These are phyloP conservation scores for Cryptops parisi DNA, from an alignment of 2,888 invertebrate genomes.

Conservation along the genomic window DNA sequence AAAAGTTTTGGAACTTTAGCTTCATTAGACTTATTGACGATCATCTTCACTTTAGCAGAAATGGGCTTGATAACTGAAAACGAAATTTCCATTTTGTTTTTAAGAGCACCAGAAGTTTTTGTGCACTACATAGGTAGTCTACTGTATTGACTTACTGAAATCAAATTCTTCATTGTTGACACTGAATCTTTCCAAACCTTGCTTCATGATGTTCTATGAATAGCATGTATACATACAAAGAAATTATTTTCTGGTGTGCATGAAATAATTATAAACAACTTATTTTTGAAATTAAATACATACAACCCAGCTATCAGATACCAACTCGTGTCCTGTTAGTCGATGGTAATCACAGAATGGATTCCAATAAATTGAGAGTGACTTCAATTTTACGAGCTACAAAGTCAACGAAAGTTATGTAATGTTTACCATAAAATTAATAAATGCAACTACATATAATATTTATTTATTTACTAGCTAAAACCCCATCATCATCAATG, in stretches of 20 bases:
- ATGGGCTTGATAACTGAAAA: conserved; percentile 57
- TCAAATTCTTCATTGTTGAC: conserved; percentile 63
- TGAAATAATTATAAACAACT: conserved; percentile 1
- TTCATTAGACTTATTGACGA: conserved; percentile 49
- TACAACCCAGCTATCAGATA: conserved; percentile 43
- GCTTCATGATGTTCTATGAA: conserved; percentile 58
- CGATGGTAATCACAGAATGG: conserved; percentile 34
- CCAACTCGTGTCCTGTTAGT: conserved; percentile 28
- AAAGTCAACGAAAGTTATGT: conserved; percentile 14
- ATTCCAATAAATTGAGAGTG: conserved; percentile 64
- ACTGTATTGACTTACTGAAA: conserved; percentile 46
- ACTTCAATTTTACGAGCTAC: conserved; percentile 54
- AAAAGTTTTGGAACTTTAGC: conserved; percentile 29
- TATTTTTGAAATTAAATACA: conserved; percentile 1
- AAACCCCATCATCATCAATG: no score
- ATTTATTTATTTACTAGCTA: background rate
- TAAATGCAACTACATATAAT: background rate
- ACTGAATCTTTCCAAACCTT: conserved; percentile 57
- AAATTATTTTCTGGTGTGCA: background rate
- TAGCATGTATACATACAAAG: no score
- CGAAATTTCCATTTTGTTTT: background rate
- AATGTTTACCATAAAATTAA: background rate
- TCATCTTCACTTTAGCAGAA: conserved; percentile 58
- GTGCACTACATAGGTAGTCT: background rate
- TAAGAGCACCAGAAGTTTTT: no score